Percentiles rank a stretch among this genome's conserved stretches.
Evolutionary conservation across 2,113 vertebrate genomes (phyloP).

Genomic region (Aspidoscelis tigris): DNA sequence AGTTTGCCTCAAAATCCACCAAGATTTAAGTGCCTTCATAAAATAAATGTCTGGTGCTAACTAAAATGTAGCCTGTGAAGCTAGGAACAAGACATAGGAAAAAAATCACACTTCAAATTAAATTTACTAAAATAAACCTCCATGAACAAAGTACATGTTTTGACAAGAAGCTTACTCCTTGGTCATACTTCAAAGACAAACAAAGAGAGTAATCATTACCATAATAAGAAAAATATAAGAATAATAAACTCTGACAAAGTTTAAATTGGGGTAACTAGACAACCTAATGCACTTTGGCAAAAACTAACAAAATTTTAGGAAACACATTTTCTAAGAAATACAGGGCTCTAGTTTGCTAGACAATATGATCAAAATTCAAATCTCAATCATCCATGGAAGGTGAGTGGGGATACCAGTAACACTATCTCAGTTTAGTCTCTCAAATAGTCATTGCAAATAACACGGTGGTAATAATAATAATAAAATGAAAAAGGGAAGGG

Average conservation of each 20-base stretch:
- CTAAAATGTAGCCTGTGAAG: not conserved
- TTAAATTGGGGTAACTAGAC: not conserved
- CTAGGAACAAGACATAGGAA: not conserved
- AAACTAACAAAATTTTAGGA: no score
- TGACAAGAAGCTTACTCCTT: not conserved
- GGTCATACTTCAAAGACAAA: constrained; percentile 4
- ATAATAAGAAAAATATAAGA: not conserved
- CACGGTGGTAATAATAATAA: no score
- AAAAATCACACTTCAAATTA: not conserved
- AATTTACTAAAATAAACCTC: not conserved
- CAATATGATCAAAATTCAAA: no score
- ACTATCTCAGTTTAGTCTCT: no score
- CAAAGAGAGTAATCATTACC: not conserved
- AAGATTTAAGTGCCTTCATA: not conserved
- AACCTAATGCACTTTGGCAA: not conserved
- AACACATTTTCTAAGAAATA: no score
- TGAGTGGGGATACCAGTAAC: no score
- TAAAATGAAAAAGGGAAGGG: no score
- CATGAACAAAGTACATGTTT: constrained; percentile 2
- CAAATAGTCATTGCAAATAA: no score
- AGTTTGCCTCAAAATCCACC: not conserved
- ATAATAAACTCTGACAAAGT: not conserved
- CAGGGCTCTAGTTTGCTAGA: no score
- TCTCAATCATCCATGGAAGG: no score
- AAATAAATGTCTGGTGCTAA: not conserved